Base-by-base conservation (phyloP, 2,888 invertebrate genomes). In the Acanthosoma haemorrhoidale region DNA sequence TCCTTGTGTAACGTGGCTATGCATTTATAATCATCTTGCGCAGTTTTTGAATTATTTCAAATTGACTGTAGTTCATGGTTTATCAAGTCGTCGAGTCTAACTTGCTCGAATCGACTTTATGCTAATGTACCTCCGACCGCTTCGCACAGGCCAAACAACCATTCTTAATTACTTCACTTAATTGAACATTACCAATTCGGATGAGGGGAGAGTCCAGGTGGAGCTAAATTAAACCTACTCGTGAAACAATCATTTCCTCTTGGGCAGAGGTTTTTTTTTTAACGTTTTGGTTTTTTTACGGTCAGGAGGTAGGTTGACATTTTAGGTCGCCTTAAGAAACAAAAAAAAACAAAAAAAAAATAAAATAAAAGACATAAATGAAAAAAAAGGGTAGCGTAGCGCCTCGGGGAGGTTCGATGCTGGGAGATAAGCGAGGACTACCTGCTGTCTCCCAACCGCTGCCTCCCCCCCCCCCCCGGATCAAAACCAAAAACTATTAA, bases 291-390 rank as follows among this genome's bases (percentile, higher is more conserved):
- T n/a, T n/a, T n/a, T n/a, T n/a, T n/a, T n/a, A n/a, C n/a, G 21
- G 13, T 51, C 25, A 51, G 5, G 51, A 51, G 36, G 34, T 32
- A 61, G 61, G 61, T 61, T 61, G 61, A 61, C 61, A 61, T 61
- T 61, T 61, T 38, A 61, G 61, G 61, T 32, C 36, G 61, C 36
- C 61, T 18, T 36, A 61, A 61, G 36, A 61, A 36, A 61, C 34
- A 61, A 61, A 21, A 15, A 61, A 34, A 61, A 34, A 36, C 32
- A 16, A 61, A 21, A 36, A 34, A 34, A 16, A 36, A 58, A 58
- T 13, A 31, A 34, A 34, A 38, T 36, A 61, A 38, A 18, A 61
- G 61, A 36, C 36, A 61, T 34, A 34, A 36, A 32, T 51, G 51
- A 51, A 51, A 51, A 51, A 43, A 39, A 51, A 51, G 25, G 25